These are phyloP conservation scores for Drosophila sucinea DNA, from an alignment of 1,140 invertebrate genomes.

Conservation along the genomic window DNA sequence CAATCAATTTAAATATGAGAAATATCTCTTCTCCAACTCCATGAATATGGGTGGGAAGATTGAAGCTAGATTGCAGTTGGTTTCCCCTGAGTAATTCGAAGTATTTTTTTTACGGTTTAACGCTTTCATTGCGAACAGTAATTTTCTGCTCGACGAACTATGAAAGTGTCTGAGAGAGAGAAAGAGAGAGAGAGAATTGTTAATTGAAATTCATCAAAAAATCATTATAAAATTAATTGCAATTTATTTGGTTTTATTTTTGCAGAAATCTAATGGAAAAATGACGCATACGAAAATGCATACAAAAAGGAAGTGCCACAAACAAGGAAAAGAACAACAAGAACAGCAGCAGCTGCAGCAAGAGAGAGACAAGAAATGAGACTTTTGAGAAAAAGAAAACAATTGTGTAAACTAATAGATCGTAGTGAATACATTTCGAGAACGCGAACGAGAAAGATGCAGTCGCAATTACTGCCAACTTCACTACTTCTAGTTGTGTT, in stretches of 20 bases:
- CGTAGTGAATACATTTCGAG: slow-evolving; percentile 15
- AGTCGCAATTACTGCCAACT: not conserved
- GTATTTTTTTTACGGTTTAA: slow-evolving; percentile 5
- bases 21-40: not conserved
- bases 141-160: slow-evolving; percentile 66
- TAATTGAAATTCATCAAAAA: slow-evolving; percentile 37
- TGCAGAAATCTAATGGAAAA: slow-evolving; percentile 36
- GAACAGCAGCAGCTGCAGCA: slow-evolving; percentile 18
- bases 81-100: slow-evolving; percentile 4
- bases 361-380: slow-evolving; percentile 24
- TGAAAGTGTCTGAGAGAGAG: slow-evolving; percentile 45
- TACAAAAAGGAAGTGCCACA: slow-evolving; percentile 27
- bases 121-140: slow-evolving; percentile 6
- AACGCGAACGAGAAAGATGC: slow-evolving; percentile 12
- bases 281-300: slow-evolving; percentile 41
- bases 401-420: not conserved
- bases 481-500: slow-evolving; percentile 47
- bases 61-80: not conserved
- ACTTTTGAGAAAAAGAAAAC: slow-evolving; percentile 30
- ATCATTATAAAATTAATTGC: not conserved
- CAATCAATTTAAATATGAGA: slow-evolving; percentile 37
- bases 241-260: slow-evolving; percentile 9
- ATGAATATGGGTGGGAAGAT: not conserved
- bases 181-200: slow-evolving; percentile 15
- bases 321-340: slow-evolving; percentile 31